A percentile compares a stretch with the other conserved stretches of the same genome.
Evolutionary conservation across 2,888 invertebrate genomes (phyloP).

Genomic region (Brenthis hecate): DNA sequence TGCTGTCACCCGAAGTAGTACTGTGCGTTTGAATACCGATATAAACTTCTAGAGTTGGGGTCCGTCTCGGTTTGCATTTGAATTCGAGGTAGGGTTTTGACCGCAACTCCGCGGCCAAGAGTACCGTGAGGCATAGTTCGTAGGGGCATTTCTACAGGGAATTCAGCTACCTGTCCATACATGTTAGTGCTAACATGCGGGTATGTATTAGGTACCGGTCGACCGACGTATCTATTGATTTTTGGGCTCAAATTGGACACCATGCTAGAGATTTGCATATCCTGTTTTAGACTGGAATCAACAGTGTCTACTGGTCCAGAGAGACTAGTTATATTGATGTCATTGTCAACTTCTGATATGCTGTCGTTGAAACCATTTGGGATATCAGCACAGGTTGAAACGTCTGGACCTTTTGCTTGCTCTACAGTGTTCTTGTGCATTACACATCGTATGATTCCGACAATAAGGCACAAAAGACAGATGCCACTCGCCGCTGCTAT

Average conservation of each 20-base stretch:
- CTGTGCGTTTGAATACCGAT: constrained; percentile 85
- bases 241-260: constrained; percentile 66
- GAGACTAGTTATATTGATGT: constrained; percentile 87
- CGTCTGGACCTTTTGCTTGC: constrained; percentile 86
- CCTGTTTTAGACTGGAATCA: constrained; percentile 70
- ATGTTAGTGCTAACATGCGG: constrained; percentile 78
- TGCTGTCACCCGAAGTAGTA: constrained; percentile 91
- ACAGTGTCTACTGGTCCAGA: constrained; percentile 84
- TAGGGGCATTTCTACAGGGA: constrained; percentile 79
- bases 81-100: constrained; percentile 72
- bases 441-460: constrained; percentile 87
- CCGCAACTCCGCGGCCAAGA: constrained; percentile 72
- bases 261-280: constrained; percentile 74
- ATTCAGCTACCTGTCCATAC: constrained; percentile 79
- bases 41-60: constrained; percentile 84
- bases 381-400: constrained; percentile 88
- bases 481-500: constrained; percentile 89
- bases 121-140: constrained; percentile 77
- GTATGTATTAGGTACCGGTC: constrained; percentile 77
- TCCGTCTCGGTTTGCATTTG: constrained; percentile 78
- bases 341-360: constrained; percentile 92
- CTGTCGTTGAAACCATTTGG: constrained; percentile 93
- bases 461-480: constrained; percentile 86
- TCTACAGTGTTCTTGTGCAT: constrained; percentile 85
- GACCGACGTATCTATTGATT: constrained; percentile 76